These are phyloP conservation scores for Esox masquinongy DNA, from an alignment of 2,797 vertebrate species.

Conservation along the genomic window DNA sequence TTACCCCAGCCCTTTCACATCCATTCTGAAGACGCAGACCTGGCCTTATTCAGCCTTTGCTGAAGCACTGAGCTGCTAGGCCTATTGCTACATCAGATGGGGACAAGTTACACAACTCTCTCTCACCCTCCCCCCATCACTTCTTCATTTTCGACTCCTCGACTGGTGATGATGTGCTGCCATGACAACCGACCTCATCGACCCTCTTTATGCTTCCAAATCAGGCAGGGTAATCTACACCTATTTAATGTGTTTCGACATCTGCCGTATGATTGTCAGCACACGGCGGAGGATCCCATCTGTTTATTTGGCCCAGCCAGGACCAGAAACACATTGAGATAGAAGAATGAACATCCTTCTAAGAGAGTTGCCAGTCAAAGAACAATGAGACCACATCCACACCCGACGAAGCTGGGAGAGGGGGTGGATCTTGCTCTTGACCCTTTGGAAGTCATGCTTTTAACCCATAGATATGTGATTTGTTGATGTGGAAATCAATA, in stretches of 20 bases:
- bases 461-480: not conserved
- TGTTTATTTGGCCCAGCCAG: conserved; percentile 13
- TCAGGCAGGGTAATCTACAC: conserved; percentile 25
- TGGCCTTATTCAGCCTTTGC: conserved; percentile 26
- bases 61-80: conserved; percentile 9
- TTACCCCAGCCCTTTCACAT: conserved; percentile 35
- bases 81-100: conserved; percentile 6
- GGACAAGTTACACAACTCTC: not conserved
- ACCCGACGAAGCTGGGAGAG: not conserved
- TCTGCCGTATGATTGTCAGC: conserved; percentile 21
- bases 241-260: conserved; percentile 2
- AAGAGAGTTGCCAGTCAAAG: not conserved
- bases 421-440: not conserved
- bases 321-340: not conserved
- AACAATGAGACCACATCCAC: not conserved
- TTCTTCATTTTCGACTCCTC: not conserved
- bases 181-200: conserved; percentile 11
- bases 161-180: not conserved
- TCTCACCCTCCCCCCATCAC: not conserved
- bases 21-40: conserved; percentile 19
- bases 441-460: conserved; percentile 1
- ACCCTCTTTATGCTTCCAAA: conserved; percentile 21
- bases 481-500: too few species aligned
- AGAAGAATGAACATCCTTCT: not conserved
- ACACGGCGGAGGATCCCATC: conserved; percentile 2